These are phyloP conservation scores for Cheilosia scutellata DNA, from an alignment of 2,888 invertebrate species.

Conservation along the genomic window DNA sequence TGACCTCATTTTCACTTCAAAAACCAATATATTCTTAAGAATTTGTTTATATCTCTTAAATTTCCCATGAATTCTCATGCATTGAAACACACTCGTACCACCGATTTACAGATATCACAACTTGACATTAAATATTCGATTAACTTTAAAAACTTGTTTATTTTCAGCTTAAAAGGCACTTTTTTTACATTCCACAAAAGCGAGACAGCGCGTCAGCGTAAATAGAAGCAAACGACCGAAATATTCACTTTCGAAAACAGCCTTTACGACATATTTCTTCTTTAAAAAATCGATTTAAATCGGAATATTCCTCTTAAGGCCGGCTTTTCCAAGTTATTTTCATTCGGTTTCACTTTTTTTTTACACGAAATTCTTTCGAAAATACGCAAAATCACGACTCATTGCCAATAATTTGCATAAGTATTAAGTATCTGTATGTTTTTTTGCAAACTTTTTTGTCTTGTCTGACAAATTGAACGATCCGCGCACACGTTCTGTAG, in stretches of 20 bases:
- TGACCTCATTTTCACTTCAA: neutral
- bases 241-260: constrained; percentile 41
- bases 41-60: neutral
- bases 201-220: neutral
- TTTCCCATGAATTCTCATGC: constrained; percentile 12
- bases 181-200: constrained; percentile 9
- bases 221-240: neutral
- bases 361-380: constrained; percentile 17
- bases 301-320: constrained; percentile 27
- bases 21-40: neutral
- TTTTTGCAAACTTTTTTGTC: constrained; percentile 10
- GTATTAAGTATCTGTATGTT: constrained; percentile 21
- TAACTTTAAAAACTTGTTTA: constrained; percentile 5
- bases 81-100: constrained; percentile 36
- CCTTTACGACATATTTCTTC: constrained; percentile 57
- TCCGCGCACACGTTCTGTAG: constrained; percentile 47
- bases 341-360: constrained; percentile 35
- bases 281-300: constrained; percentile 23
- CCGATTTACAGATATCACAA: neutral
- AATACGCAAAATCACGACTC: constrained; percentile 34
- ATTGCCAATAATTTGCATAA: constrained; percentile 61
- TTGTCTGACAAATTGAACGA: constrained; percentile 57
- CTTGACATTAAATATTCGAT: neutral
- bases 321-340: constrained; percentile 24
- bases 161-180: neutral